These are phyloP conservation scores for Calliphora vicina DNA, from an alignment of 1,140 invertebrate species.

Conservation along the genomic window DNA sequence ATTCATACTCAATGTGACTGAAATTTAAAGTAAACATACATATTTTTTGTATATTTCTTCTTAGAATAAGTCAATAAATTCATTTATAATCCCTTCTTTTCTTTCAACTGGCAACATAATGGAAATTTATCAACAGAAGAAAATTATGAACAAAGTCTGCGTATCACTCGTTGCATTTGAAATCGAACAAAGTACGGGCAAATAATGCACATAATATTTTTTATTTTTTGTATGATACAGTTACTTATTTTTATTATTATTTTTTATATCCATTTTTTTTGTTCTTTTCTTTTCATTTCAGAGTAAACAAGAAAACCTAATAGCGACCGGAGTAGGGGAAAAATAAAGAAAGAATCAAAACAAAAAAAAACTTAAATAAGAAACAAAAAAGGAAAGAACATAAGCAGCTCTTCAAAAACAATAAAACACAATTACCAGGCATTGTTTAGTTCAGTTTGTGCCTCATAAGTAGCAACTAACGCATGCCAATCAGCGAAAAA, in stretches of 20 bases:
- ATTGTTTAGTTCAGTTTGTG: slow-evolving; percentile 19
- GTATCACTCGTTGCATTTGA: neutral
- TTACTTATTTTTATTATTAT: neutral
- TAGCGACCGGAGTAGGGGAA: neutral
- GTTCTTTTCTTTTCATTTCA: neutral
- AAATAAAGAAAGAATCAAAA: neutral
- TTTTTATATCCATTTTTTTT: neutral
- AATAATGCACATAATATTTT: neutral
- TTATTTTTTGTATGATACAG: neutral
- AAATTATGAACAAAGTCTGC: neutral
- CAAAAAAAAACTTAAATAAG: neutral
- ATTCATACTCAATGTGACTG: too few relatives aligned
- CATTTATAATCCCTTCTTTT: neutral
- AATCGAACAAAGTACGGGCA: neutral
- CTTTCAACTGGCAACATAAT: neutral
- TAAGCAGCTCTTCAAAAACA: slow-evolving; percentile 32
- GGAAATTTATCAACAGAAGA: neutral
- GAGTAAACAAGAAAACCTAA: neutral
- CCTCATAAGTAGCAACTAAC: slow-evolving; percentile 23
- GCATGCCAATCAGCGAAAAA: slow-evolving; percentile 9
- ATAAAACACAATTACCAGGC: slow-evolving; percentile 32
- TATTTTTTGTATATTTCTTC: neutral
- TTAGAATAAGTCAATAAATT: neutral
- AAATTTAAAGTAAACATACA: neutral
- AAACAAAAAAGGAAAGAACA: neutral